Base-by-base conservation (phyloP, 2,113 vertebrate species). In the Elachura formosa region DNA sequence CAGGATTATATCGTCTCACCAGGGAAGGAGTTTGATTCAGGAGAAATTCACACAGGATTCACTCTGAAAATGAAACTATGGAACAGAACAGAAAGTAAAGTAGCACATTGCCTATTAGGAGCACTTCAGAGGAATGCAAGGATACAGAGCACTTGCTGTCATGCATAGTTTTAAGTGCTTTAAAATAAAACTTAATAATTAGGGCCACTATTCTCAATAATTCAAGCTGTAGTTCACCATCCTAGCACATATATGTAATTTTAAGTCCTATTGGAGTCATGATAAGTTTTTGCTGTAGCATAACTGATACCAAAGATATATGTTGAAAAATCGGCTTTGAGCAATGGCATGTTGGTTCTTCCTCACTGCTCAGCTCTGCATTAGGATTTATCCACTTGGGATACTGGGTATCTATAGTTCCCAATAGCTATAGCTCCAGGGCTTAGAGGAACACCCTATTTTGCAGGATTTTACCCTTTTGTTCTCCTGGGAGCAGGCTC, bases 21-120 rank as follows among this genome's bases (percentile, higher is more conserved):
- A 92, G 96, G 96, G 96, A 96, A 95, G 87, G 93, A 82, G 92
- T 92, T 94, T 88, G 87, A 96, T 96, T 97, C 93, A 31, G 73
- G 90, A 90, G 94, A 90, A 96, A 84, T 84, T 90, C 95, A 71
- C 67, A 67, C 74, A 90, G 94, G 93, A 97, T 95, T 97, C 95
- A 80, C 89, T 95, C 56, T 96, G 84, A 94, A 95, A 95, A 91
- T 89, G 94, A 94, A 93, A 94, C 73, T 83, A 36, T 90, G 69
- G 69, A 92, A 95, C 73, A 72, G 77, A 95, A 93, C 52, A 83
- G 95, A 96, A 96, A 94, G 61, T 49, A 63, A 96, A 91, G 71
- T 62, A 84, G 75, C 78, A 87, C 25, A 29, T 79, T 93, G 66
- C 87, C 72, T 17, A 18, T 46, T 29, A 95, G 84, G 62, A 91